Base-by-base conservation (phyloP, 2,797 vertebrate genomes). In the Stomatorhinus walkeri region DNA sequence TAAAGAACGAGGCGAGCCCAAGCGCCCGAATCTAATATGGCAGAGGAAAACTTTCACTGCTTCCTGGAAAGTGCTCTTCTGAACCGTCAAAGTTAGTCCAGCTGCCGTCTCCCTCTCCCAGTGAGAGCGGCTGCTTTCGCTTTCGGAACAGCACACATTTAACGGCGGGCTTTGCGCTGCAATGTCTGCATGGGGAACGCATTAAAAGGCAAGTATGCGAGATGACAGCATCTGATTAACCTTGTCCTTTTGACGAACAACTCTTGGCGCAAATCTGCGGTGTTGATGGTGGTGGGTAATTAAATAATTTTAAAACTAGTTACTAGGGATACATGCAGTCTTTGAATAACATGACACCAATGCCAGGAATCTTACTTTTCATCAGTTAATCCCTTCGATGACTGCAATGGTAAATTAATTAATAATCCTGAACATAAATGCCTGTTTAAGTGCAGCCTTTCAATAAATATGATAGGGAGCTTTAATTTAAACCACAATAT, bases 141-240 rank as follows among this genome's bases (percentile, higher is more conserved):
- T 81, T 81, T 81, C 40, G 19, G 76, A 81, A 43, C 8, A 2
- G 40, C 16, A 46, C 76, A 81, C 2, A 1, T 36, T 72, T 72
- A 72, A 5, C 64, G 1, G 59, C 22, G 22, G 9, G 68, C 28
- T 76, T 76, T 19, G 28, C 5, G 68, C 68, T 40, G 68, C 40
- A 76, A 43, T 81, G 32, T 43, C 40, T n/a, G 16, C 40, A n/a
- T 81, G 76, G 16, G 76, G 14, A 46, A 46, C 12, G 22, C 81
- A 84, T 49, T 51, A 14, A 28, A 52, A 85, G n/a, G 3, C 24
- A 87, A 85, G 72, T 81, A 87, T 89, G 89, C 85, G 88, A 89
- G 72, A 89, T 87, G 90, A 89, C 87, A 90, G 88, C 88, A 85
- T 88, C 84, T 87, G 86, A 90, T 88, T 88, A 90, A 64, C 54